Evolutionary conservation across 2,113 vertebrate genomes (phyloP).

Genomic region (Nycticorax nycticorax): DNA sequence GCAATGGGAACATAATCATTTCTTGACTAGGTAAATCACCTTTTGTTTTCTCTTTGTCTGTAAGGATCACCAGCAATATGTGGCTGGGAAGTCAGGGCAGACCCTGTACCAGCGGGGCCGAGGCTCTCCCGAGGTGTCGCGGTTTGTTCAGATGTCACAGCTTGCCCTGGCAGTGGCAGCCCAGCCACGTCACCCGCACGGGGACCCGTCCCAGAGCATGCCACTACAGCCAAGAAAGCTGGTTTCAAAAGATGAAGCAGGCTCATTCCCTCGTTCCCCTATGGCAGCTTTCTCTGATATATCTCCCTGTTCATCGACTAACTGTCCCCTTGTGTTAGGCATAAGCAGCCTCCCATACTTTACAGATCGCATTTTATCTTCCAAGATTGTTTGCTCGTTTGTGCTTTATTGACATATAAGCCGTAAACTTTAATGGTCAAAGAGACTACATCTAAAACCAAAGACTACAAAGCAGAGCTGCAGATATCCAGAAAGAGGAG

Average conservation of each 20-base stretch:
- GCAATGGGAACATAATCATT: not conserved
- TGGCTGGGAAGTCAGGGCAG: not conserved
- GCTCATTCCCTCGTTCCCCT: not conserved
- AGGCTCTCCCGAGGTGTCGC: not conserved
- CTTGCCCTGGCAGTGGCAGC: not conserved
- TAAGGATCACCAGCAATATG: not conserved
- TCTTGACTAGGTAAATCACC: not conserved
- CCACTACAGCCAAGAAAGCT: not conserved
- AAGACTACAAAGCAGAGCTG: not conserved
- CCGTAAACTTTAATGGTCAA: not conserved
- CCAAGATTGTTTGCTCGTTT: not conserved
- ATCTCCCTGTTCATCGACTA: not conserved
- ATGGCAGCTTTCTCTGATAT: not conserved
- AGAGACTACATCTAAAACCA: not conserved
- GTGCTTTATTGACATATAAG: not conserved
- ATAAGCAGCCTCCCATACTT: not conserved
- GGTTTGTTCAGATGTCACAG: fast-evolving
- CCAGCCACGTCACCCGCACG: fast-evolving
- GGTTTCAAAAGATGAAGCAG: not conserved
- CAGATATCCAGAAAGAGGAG: not conserved
- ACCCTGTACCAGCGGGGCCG: fast-evolving
- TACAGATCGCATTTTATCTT: not conserved
- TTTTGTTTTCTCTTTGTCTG: not conserved
- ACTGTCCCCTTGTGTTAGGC: not conserved
- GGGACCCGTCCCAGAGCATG: not conserved